Percentiles rank a stretch among this genome's conserved stretches.
These are phyloP conservation scores for Garrulus glandarius DNA, from an alignment of 2,797 vertebrate genomes.

Conservation along the genomic window DNA sequence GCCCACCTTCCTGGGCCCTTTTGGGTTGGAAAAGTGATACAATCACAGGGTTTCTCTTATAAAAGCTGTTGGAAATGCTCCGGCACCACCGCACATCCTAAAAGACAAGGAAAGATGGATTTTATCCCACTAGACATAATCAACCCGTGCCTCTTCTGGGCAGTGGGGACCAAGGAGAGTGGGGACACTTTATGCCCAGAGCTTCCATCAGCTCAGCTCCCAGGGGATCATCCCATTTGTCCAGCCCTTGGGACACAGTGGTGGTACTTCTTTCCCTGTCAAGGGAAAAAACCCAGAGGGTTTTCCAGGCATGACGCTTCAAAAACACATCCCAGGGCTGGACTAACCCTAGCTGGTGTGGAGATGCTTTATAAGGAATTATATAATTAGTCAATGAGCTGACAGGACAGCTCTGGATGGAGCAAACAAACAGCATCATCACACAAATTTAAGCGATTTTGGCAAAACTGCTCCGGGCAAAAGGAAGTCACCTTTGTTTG, in stretches of 20 bases:
- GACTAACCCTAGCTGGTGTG: neutral
- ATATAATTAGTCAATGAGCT: neutral
- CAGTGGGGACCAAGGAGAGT: neutral
- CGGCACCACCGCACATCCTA: neutral
- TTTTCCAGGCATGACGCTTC: neutral
- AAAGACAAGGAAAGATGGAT: neutral
- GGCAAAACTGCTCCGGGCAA: neutral
- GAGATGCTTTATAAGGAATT: neutral
- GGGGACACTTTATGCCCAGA: neutral
- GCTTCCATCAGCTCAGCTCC: neutral
- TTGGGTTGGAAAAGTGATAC: neutral
- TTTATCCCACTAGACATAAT: neutral
- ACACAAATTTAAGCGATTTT: neutral
- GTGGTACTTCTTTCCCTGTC: neutral
- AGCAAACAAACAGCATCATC: neutral
- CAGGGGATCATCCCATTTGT: neutral
- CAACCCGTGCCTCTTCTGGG: neutral
- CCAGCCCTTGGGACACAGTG: neutral
- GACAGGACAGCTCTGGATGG: neutral
- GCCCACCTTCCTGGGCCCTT: neutral
- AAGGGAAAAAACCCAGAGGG: neutral
- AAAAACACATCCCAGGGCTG: neutral
- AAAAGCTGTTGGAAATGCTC: neutral
- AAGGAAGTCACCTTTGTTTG: neutral
- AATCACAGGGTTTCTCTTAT: neutral